Evolutionary conservation across 2,888 invertebrate species (phyloP).

Genomic region (Tyria jacobaeae): DNA sequence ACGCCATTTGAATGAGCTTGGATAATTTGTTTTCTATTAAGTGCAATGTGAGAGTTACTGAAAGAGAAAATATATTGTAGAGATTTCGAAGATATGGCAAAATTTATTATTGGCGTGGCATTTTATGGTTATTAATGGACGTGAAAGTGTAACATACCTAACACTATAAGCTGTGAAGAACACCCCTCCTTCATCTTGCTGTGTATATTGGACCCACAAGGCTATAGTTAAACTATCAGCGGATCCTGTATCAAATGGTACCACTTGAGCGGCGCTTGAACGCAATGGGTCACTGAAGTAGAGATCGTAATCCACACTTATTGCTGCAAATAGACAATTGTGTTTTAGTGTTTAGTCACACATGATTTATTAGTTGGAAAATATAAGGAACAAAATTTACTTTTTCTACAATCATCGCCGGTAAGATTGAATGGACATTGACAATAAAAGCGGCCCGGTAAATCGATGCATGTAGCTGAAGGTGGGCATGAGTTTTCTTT

Average conservation of each 20-base stretch:
- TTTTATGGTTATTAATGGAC: conserved; percentile 7
- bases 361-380: conserved; percentile 9
- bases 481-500: conserved; percentile 97
- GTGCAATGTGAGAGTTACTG: conserved; percentile 92
- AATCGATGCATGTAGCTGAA: conserved; percentile 96
- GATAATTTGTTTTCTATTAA: conserved; percentile 92
- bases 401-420: conserved; percentile 98
- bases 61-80: conserved; percentile 42
- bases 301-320: conserved; percentile 98
- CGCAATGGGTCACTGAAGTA: conserved; percentile 97
- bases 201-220: conserved; percentile 98
- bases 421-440: conserved; percentile 99
- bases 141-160: conserved; percentile 80
- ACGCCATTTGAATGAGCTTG: conserved; percentile 98
- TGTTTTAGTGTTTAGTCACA: conserved; percentile 17
- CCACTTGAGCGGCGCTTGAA: conserved; percentile 96
- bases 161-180: conserved; percentile 98
- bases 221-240: conserved; percentile 94
- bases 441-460: conserved; percentile 96
- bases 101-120: neutral
- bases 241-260: conserved; percentile 94
- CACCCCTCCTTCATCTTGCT: conserved; percentile 96
- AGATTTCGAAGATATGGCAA: conserved; percentile 4
- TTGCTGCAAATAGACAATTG: conserved; percentile 88
- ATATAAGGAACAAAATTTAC: conserved; percentile 81